Base-by-base conservation (phyloP, 2,888 invertebrate genomes). In the Drosophila melanosoma region DNA sequence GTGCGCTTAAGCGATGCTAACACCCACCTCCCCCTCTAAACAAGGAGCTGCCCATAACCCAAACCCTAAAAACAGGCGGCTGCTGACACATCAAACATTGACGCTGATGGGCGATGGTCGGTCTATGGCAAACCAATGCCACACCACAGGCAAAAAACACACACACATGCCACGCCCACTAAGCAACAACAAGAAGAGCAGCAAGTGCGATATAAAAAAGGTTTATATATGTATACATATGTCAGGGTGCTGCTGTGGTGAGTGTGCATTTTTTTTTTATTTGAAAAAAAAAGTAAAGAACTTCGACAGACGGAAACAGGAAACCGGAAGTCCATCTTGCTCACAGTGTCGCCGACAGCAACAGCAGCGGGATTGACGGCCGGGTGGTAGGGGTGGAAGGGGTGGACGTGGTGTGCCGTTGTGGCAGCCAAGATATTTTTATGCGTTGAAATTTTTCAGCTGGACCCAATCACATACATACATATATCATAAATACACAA, bases 271-370 rank as follows among this genome's bases (percentile, higher is more conserved):
- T 29, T 29, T 5, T 26, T 29, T 29, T 29, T 29, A 1, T 29
- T 26, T 23, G 23, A 54, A 79, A 79, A 89, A 85, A 84, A 89
- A 85, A 90, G 88, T 87, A 89, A 89, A 86, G 87, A 88, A 88
- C 90, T 88, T 88, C 87, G 87, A 88, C 87, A 88, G 91, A 86
- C 93, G 93, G 93, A 93, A 93, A 93, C 93, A 92, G 93, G 93
- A 93, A 93, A 93, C 93, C 92, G 93, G 93, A 93, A 93, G 93
- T 93, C 93, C 93, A 93, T 92, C 93, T 92, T 92, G 86, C 91
- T 91, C 89, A 85, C 84, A 90, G 88, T 89, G 87, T 83, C 86
- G 80, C 76, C 80, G 79, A 79, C 80, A 74, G 78, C 73, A 73
- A 65, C 60, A 68, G 53, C 45, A 49, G 62, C 40, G 45, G 69